Base-by-base conservation (phyloP, 35 echinoderm and acorn worm species). In the Nesometra sesokonis region DNA sequence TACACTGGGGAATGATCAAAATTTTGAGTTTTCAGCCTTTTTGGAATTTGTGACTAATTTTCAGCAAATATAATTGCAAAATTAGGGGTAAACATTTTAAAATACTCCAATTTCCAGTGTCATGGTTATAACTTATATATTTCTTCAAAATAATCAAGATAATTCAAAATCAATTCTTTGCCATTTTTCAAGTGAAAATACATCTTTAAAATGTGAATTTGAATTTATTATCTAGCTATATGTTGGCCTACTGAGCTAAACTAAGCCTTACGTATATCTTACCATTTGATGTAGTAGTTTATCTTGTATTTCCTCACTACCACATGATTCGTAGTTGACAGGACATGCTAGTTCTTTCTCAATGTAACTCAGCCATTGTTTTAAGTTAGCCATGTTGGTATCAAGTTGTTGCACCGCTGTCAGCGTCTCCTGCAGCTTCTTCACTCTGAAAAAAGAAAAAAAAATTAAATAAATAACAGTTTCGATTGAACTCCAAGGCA, bases 361-460 rank as follows among this genome's bases (percentile, higher is more conserved):
- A 43, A 92, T 89, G 35, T 91, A 84, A 21, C 91, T 94, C 34
- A 97, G 77, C 95, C 95, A 97, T 32, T 94, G 89, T 32, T 89
- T 78, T 9, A 97, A 88, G 9, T 97, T 87, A 57, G 86, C 86
- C 89, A 93, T 97, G 87, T 97, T 89, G 31, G 91, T 57, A 36
- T 97, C 95, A 29, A 97, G 85, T 85, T 94, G 92, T 80, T 97
- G 95, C 0, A 97, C 95, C 3, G 95, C 95, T 47, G 86, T 89
- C 78, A 97, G 77, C 5, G 95, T 97, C 32, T 91, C 95, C 57
- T 97, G 89, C 57, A 97, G 85, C 82, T 97, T 97, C 92, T 90
- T 93, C 38, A 93, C 92, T 85, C 95, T 97, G 57, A 90, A 35
- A 85, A 37, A 83, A 38, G 23, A 39, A 43, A 43, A 4, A 67